phyloP scores from a whole-genome alignment of 1,140 invertebrate genomes.

The Phymorhynchus buccinoides region DNA sequence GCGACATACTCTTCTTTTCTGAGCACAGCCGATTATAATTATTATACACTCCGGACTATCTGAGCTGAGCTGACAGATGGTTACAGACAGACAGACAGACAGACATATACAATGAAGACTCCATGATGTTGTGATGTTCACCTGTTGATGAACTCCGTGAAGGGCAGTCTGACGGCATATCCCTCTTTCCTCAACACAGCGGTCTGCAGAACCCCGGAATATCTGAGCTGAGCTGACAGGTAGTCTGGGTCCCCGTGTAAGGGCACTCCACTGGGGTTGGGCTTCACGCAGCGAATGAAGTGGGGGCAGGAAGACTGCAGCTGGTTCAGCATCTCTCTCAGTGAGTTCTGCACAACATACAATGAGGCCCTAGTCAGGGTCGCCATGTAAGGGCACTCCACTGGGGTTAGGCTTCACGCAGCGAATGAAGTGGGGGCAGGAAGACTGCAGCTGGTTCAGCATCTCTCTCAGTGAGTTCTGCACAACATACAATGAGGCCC shows the following conservation, averaged over 20 bases:
- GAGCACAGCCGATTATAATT: no score
- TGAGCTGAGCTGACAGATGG: background rate
- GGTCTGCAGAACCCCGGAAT: constrained; percentile 70
- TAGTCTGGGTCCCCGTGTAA: constrained; percentile 56
- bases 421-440: constrained; percentile 64
- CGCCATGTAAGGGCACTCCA: constrained; percentile 52
- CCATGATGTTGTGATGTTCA: no score
- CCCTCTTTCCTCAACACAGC: constrained; percentile 68
- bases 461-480: constrained; percentile 66
- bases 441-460: constrained; percentile 54
- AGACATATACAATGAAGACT: background rate
- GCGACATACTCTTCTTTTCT: no score
- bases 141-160: constrained; percentile 65
- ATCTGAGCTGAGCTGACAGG: constrained; percentile 85
- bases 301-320: constrained; percentile 59
- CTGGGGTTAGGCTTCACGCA: constrained; percentile 67
- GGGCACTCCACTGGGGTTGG: constrained; percentile 57
- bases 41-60: no score
- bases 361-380: constrained; percentile 56
- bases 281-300: constrained; percentile 68
- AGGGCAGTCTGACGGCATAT: constrained; percentile 63
- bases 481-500: no score
- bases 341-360: constrained; percentile 66
- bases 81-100: background rate
- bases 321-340: constrained; percentile 59